Conservation (phyloP, 2,888 invertebrate species). For the Cinara cedri region DNA sequence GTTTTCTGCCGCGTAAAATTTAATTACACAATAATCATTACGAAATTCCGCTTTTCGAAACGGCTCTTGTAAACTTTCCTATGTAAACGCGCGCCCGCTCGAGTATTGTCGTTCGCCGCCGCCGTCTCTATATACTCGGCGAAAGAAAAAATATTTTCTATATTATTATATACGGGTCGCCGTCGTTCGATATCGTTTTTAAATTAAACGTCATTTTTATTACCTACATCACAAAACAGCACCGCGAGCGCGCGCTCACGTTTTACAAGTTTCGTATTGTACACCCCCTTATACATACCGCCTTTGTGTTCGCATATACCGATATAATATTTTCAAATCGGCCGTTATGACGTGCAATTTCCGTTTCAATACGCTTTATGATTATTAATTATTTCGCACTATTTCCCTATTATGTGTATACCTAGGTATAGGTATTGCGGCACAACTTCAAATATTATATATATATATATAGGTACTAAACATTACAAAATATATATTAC, state of each 20-base stretch:
- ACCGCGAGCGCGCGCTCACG: no score
- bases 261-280: not conserved
- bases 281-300: not conserved
- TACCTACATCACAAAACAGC: not conserved
- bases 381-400: not conserved
- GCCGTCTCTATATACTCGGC: not conserved
- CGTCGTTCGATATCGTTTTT: slow-evolving; percentile 17
- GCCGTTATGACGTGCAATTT: not conserved
- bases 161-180: not conserved
- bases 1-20: not conserved
- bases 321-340: no score
- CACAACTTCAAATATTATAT: no score
- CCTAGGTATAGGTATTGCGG: no score
- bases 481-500: no score
- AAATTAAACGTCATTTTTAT: slow-evolving; percentile 15
- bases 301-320: not conserved
- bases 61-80: not conserved
- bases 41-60: not conserved
- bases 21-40: not conserved
- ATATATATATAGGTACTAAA: no score
- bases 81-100: not conserved
- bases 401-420: no score
- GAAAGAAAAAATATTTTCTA: not conserved
- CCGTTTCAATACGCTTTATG: not conserved
- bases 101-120: not conserved